phyloP scores from a whole-genome alignment of 1,140 invertebrate species.

The Pseudomyrmex pallidus region DNA sequence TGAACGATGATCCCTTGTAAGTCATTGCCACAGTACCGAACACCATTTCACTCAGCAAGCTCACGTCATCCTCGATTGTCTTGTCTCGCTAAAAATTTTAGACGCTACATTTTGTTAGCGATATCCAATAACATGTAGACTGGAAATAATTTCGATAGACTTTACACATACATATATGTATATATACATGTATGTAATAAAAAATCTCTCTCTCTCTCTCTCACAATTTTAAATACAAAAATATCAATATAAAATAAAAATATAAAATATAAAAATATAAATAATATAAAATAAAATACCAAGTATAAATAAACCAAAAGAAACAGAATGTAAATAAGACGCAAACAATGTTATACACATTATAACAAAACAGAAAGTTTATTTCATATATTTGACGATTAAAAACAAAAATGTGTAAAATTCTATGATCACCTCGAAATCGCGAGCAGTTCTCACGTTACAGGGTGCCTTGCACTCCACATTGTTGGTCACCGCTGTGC shows the following conservation, averaged over 20 bases:
- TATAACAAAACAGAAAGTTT: no score
- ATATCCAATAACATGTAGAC: neutral
- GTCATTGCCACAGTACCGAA: slow-evolving; percentile 95
- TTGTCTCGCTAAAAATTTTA: slow-evolving; percentile 73
- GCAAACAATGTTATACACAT: no score
- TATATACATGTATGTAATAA: no score
- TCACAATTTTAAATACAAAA: no score
- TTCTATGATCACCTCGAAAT: slow-evolving; percentile 51
- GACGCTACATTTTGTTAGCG: neutral
- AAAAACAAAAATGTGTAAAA: neutral
- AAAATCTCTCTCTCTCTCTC: no score
- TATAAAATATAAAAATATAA: no score
- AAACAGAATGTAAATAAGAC: no score
- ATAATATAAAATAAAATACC: no score
- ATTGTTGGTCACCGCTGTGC: slow-evolving; percentile 54
- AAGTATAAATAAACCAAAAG: no score
- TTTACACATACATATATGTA: no score
- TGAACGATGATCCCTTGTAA: slow-evolving; percentile 92
- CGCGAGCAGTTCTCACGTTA: slow-evolving; percentile 1
- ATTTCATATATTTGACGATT: neutral
- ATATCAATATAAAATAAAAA: no score
- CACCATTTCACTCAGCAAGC: slow-evolving; percentile 93
- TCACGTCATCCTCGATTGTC: slow-evolving; percentile 88
- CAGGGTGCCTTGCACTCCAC: slow-evolving; percentile 10
- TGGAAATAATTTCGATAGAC: neutral